These are phyloP conservation scores for Styela plicata DNA, from an alignment of 23 tunicate species.

Conservation along the genomic window DNA sequence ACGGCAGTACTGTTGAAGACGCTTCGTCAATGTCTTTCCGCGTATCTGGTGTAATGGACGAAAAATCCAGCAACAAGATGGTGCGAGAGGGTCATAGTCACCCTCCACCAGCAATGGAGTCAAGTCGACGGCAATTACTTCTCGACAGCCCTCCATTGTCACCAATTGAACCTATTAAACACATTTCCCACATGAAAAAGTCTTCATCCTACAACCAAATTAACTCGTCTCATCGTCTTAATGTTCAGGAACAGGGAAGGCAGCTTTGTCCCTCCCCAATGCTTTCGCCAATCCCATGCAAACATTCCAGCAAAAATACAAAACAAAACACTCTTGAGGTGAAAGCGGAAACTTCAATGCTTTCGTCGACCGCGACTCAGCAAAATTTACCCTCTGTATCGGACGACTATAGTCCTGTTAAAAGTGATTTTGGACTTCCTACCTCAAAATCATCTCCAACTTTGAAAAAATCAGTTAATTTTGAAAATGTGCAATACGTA, in stretches of 20 bases:
- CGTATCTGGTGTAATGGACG: background rate
- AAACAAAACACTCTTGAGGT: background rate
- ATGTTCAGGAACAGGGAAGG: background rate
- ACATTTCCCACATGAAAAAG: background rate
- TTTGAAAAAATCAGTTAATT: background rate
- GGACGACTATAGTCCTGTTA: background rate
- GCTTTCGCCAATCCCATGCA: background rate
- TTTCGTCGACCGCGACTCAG: constrained; percentile 9
- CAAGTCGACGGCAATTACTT: constrained; percentile 1
- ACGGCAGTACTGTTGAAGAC: background rate
- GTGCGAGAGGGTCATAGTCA: background rate
- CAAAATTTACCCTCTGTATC: background rate
- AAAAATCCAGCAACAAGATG: background rate
- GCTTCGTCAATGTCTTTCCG: constrained; percentile 19
- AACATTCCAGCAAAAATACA: background rate
- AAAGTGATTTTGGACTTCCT: background rate
- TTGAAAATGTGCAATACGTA: background rate
- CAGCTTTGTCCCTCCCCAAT: background rate
- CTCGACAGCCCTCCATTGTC: constrained; percentile 15
- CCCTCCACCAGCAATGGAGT: background rate
- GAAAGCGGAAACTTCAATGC: background rate
- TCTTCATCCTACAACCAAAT: background rate
- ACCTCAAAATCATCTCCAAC: background rate
- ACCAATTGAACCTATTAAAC: constrained; percentile 14
- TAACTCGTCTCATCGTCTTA: background rate